phyloP scores from a whole-genome alignment of 2,888 invertebrate species.

The Idaea straminata region DNA sequence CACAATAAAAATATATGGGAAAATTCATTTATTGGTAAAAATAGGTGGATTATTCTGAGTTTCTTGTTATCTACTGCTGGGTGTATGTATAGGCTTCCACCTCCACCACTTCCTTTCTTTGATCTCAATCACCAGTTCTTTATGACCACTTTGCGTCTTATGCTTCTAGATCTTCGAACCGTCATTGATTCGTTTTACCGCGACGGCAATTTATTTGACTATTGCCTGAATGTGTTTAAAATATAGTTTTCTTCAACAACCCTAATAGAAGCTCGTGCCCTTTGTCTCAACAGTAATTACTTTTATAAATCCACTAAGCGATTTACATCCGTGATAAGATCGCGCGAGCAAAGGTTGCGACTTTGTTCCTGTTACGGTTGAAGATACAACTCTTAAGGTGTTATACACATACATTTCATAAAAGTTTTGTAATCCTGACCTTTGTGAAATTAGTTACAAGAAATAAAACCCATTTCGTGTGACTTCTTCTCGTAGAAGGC shows the following conservation, averaged over 20 bases:
- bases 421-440: not conserved
- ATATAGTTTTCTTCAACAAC: not conserved
- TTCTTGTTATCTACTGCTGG: no score
- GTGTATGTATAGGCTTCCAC: no score
- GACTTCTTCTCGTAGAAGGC: not conserved
- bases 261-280: conserved; percentile 46
- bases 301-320: conserved; percentile 64
- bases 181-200: no score
- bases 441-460: no score
- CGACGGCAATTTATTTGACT: no score
- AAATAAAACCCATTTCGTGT: not conserved
- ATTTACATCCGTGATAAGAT: conserved; percentile 60
- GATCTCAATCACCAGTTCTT: no score
- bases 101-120: no score
- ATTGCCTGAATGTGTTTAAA: not conserved
- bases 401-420: not conserved
- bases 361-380: conserved; percentile 54
- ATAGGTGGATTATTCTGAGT: no score
- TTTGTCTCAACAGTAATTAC: conserved; percentile 64
- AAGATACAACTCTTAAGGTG: conserved; percentile 17
- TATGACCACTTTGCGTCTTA: no score
- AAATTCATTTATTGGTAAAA: no score
- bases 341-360: conserved; percentile 55
- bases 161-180: no score
- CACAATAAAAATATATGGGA: no score